Evolutionary conservation across 1,140 invertebrate genomes (phyloP), one percentile per base, ranked within the genome.

Genomic region (Acromyrmex heyeri): DNA sequence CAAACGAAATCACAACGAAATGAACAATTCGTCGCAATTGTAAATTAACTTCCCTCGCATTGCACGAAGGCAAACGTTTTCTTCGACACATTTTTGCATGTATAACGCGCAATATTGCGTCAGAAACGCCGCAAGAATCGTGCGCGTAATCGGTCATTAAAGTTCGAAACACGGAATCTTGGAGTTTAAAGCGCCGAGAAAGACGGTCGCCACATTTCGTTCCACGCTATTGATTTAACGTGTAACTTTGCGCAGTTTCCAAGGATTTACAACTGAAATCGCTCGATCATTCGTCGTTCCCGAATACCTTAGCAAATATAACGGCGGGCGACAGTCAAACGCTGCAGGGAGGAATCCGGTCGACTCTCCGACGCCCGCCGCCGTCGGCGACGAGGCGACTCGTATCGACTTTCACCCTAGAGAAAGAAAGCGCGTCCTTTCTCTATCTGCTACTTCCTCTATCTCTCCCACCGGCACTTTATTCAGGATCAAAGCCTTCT

Each of bases 351-450:
- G 38, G 69, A 62, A 59, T 30, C 61, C 12, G 21, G 30, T 65
- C 44, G 57, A 78, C 72, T 55, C 24, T 7, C 21, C 76, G 75
- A 82, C 77, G 65, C 57, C 38, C 34, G 62, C 38, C 34, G 62
- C 38, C 83, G 83, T 78, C 83, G 83, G 75, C 83, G 75, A 57
- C 83, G 83, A 67, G 83, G 65, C 75, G 83, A n/a, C 83, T 62
- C 78, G 67, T 87, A 87, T 87, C 86, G 86, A 87, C 86, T 79
- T 73, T 48, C 78, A 18, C 59, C 61, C 30, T n/a, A 27, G 77
- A 72, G 79, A 75, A 83, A 83, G 79, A 83, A 65, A 70, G 44
- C 21, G 48, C 64, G 21, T n/a, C 27, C 65, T 79, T 79, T 50
- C 78, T 73, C 67, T 30, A 85, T 78, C 76, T 65, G 34, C 77